A percentile compares a stretch with the other conserved stretches of the same genome.
phyloP scores from a whole-genome alignment of 2,888 invertebrate species.

The Platynereis dumerilii region DNA sequence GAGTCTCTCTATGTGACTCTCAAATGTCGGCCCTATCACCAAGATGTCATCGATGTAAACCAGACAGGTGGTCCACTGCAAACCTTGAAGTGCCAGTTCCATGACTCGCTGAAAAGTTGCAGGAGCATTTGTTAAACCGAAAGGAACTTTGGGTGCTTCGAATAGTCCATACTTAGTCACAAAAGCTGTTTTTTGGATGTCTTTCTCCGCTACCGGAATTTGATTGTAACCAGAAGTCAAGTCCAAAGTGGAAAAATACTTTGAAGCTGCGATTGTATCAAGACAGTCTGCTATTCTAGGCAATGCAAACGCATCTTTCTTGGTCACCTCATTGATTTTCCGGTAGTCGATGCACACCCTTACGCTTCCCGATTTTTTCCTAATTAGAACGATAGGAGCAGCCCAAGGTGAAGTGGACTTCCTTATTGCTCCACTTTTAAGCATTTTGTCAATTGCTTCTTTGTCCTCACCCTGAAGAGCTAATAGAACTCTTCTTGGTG shows the following conservation, averaged over 20 bases:
- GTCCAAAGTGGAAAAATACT: slow-evolving; percentile 36
- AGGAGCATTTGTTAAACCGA: background rate
- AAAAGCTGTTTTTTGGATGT: slow-evolving; percentile 22
- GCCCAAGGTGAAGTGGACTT: slow-evolving; percentile 9
- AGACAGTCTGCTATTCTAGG: slow-evolving; percentile 28
- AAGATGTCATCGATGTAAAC: slow-evolving; percentile 36
- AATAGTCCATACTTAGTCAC: slow-evolving; percentile 11
- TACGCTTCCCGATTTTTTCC: slow-evolving; percentile 22
- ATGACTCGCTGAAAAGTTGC: slow-evolving; percentile 10
- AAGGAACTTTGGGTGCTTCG: slow-evolving; percentile 9
- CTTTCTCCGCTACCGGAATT: slow-evolving; percentile 9
- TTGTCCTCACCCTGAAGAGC: background rate
- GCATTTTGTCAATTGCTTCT: slow-evolving; percentile 1
- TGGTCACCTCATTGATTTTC: slow-evolving; percentile 29
- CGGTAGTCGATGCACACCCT: slow-evolving; percentile 37
- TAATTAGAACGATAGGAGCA: slow-evolving; percentile 1
- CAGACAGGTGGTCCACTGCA: slow-evolving; percentile 9
- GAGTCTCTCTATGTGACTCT: slow-evolving; percentile 28
- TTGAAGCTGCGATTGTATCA: slow-evolving; percentile 28
- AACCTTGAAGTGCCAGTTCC: slow-evolving; percentile 5
- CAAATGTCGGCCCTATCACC: slow-evolving; percentile 26
- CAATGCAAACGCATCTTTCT: slow-evolving; percentile 28
- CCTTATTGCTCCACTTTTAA: background rate
- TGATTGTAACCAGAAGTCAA: slow-evolving; percentile 16
- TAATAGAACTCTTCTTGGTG: slow-evolving; percentile 3